Evolutionary conservation across 2,113 vertebrate genomes (phyloP).

Genomic region (Percopsis transmontana): DNA sequence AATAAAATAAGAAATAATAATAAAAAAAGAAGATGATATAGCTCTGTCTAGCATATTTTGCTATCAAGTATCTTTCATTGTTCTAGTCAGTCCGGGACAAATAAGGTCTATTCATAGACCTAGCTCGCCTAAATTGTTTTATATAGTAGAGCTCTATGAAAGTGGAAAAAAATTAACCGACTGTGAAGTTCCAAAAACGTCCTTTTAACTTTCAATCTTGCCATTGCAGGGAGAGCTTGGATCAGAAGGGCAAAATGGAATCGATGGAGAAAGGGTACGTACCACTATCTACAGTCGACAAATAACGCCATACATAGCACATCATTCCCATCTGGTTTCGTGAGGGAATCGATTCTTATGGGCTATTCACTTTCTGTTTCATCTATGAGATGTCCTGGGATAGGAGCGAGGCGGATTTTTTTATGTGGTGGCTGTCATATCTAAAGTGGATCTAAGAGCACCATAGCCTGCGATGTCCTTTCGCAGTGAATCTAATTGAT

Average conservation of each 20-base stretch:
- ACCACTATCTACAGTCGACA: constrained; percentile 63
- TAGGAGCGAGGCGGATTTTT: constrained; percentile 41
- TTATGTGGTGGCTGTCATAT: constrained; percentile 60
- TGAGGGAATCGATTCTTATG: constrained; percentile 73
- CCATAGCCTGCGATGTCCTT: constrained; percentile 53
- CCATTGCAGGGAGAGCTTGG: constrained; percentile 73
- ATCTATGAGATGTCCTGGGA: constrained; percentile 51
- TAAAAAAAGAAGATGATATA: too few species aligned
- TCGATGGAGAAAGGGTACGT: constrained; percentile 76
- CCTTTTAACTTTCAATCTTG: constrained; percentile 60
- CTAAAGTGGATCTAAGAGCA: constrained; percentile 56
- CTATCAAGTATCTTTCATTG: background rate
- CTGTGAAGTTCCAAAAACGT: constrained; percentile 42
- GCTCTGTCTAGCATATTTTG: background rate
- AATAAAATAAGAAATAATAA: too few species aligned
- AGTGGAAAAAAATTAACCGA: constrained; percentile 14
- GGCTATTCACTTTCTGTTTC: constrained; percentile 69
- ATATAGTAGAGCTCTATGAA: background rate
- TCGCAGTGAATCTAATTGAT: constrained; percentile 63
- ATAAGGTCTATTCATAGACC: background rate
- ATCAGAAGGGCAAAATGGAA: constrained; percentile 67
- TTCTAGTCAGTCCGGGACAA: background rate
- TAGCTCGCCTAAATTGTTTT: background rate
- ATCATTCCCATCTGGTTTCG: constrained; percentile 66
- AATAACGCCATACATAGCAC: constrained; percentile 71